Evolutionary conservation across 2,888 invertebrate genomes (phyloP), one percentile per base, ranked within the genome.

Genomic region (Nowickia ferox): DNA sequence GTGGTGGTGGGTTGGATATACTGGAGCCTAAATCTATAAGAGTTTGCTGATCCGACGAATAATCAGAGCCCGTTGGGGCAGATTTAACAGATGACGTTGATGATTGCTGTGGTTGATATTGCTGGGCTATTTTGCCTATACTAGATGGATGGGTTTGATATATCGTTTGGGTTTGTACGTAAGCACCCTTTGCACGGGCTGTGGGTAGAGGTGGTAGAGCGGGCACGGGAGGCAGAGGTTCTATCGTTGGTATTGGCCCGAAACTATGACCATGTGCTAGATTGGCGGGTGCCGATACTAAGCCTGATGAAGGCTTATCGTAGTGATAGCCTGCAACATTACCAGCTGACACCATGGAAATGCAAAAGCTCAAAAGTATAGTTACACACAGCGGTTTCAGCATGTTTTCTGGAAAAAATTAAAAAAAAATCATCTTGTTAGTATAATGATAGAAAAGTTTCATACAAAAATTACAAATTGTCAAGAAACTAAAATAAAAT

Each of bases 151-250:
- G 88, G 3, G 84, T 79, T 66, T 88, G 87, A 30, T 72, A 61
- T 9, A 87, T 40, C 0, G 81, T 66, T 71, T 71, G 87, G 3
- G 83, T 66, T 63, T 79, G 83, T 46, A 75, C 2, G 1, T 55
- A 61, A 66, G 79, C 81, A n/a, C 61, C 59, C 11, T 55, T 79
- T 1, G 89, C 79, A 0, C 88, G 88, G 0, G 88, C 88, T 0
- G 92, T 91, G 48, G 91, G 91, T 61, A 92, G 79, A 30, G 90
- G 83, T 1, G 91, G 90, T 46, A 92, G 80, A 19, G 90, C 84
- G 4, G 92, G 92, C 51, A 92, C 88, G 4, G 92, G 89, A 3
- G 92, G 92, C 79, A 90, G 74, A 0, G 92, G 92, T 46, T 87
- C 87, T n/a, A 89, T 75, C 8, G 92, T 91, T 75, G 91, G 87